A percentile compares a stretch with the other conserved stretches of the same genome.
phyloP scores from a whole-genome alignment of 2,888 invertebrate species.

The Drosophila lacicola region DNA sequence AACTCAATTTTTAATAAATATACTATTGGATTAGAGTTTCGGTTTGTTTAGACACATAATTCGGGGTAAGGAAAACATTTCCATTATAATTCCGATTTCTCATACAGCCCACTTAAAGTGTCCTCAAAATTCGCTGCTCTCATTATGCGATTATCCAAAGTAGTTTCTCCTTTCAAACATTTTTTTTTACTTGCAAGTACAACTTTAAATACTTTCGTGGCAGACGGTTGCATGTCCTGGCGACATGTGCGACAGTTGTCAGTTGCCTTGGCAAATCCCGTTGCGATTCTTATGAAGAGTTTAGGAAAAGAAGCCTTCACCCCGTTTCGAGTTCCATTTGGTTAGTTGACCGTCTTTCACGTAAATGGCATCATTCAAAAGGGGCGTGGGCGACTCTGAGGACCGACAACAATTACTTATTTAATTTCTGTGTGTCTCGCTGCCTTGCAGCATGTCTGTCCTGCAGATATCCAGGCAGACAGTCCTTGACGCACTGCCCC shows the following conservation, averaged over 20 bases:
- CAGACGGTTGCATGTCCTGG: constrained; percentile 2
- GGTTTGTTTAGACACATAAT: no score
- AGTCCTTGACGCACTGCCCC: constrained; percentile 23
- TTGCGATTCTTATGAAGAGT: constrained; percentile 14
- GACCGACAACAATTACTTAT: constrained; percentile 53
- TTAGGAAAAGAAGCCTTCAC: constrained; percentile 16
- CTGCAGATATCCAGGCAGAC: constrained; percentile 25
- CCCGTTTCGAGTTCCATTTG: background rate
- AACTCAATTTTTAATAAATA: no score
- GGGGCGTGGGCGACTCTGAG: constrained; percentile 21
- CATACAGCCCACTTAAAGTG: no score
- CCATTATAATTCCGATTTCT: no score
- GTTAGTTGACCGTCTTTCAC: background rate
- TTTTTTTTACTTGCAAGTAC: constrained; percentile 1
- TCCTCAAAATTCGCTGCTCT: no score
- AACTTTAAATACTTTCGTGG: background rate
- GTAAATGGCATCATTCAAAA: constrained; percentile 6
- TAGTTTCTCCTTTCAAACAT: no score
- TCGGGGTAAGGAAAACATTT: no score
- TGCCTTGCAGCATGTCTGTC: constrained; percentile 16
- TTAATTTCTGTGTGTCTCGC: constrained; percentile 47
- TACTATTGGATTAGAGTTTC: no score
- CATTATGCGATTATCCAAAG: no score
- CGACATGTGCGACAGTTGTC: constrained; percentile 17
- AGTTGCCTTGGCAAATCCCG: constrained; percentile 10